Base-by-base conservation (phyloP, 2,113 vertebrate species). In the Onychorhynchus coronatus region DNA sequence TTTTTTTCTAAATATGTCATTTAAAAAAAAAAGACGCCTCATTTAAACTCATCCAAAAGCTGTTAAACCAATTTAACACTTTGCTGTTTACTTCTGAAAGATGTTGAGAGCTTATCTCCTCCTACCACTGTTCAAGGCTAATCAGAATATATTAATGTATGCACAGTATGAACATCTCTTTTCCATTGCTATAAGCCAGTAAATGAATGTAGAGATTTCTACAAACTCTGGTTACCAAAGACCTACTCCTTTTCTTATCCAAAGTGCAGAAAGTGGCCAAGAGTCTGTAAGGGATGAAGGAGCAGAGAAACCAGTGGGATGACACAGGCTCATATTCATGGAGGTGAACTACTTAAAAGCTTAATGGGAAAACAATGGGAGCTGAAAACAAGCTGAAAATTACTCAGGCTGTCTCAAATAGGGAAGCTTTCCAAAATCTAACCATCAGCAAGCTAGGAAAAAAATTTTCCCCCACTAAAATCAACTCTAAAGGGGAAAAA, bases 41-140 rank as follows among this genome's bases (percentile, higher is more conserved):
- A 79, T 91, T 91, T 94, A 89, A 96, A 80, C 75, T 77, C 5
- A 3, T 92, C 65, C 75, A 66, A 93, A 94, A 94, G 62, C 81
- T 90, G 85, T 77, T 96, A 88, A 96, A 85, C 42, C 91, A 91
- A 63, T 96, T 88, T 80, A 96, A 86, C 75, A 94, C 67, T 62
- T 88, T 91, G 44, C 35, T 94, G 82, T 88, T 88, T 93, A 84
- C 85, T 90, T 78, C 72, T 90, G 72, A 80, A 91, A 73, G 56
- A 85, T 33, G 15, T 22, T 71, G 59, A 80, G 39, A 79, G 78
- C 67, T 96, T 94, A 93, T 90, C 92, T 88, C 37, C 63, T 80
- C 47, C 81, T 89, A 81, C 75, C 75, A 67, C 72, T 75, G 71
- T 88, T 90, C 2, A 14, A 77, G n/a, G 39, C 72, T 84, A 91